Conservation (phyloP, 2,113 vertebrate species). For the Irena cyanogastra region DNA sequence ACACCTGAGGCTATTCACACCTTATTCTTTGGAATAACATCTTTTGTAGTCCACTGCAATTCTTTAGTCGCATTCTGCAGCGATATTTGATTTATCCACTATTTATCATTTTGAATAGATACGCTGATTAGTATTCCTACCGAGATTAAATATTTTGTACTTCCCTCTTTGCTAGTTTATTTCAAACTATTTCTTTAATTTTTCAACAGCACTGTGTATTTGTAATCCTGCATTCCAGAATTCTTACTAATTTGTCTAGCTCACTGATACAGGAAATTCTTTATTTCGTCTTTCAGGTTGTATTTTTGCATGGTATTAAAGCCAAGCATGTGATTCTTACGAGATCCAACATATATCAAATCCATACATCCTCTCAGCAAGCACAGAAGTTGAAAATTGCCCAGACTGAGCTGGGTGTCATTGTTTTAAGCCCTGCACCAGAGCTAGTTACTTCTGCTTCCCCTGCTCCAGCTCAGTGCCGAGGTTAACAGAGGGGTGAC, state of each 20-base stretch:
- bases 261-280: background rate
- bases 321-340: background rate
- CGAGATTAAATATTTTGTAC: background rate
- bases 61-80: background rate
- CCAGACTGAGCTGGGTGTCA: background rate
- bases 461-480: background rate
- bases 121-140: background rate
- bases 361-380: background rate
- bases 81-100: background rate
- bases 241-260: background rate
- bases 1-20: background rate
- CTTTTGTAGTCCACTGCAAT: background rate
- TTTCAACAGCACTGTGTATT: background rate
- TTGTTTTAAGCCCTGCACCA: background rate
- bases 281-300: background rate
- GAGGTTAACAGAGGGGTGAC: background rate
- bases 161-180: background rate
- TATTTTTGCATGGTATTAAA: background rate
- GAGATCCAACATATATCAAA: background rate
- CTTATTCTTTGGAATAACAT: background rate
- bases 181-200: background rate
- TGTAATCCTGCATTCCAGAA: background rate
- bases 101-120: background rate
- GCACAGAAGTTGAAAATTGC: background rate
- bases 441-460: background rate